phyloP scores from a whole-genome alignment of 2,888 invertebrate species.

The Eupsilia transversa region DNA sequence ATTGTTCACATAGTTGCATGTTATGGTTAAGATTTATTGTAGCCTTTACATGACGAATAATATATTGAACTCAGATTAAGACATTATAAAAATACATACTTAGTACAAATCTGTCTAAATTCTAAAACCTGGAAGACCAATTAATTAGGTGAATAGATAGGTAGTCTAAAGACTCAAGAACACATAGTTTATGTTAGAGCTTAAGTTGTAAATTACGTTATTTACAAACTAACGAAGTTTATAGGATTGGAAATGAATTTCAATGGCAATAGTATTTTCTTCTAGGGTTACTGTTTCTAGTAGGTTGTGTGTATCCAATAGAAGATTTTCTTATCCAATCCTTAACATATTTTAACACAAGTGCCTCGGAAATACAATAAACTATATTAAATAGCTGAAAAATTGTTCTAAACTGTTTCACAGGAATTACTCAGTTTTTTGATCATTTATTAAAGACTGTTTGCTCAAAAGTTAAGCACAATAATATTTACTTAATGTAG shows the following conservation, averaged over 20 bases:
- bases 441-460: conserved; percentile 18
- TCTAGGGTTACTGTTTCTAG: conserved; percentile 27
- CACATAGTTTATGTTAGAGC: conserved; percentile 7
- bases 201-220: conserved; percentile 46
- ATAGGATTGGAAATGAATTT: conserved; percentile 24
- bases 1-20: conserved; percentile 10
- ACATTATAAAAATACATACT: conserved; percentile 28
- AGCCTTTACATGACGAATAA: conserved; percentile 23
- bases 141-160: conserved; percentile 33
- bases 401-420: conserved; percentile 1
- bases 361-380: conserved; percentile 45
- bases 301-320: conserved; percentile 27
- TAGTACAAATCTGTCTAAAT: conserved; percentile 44
- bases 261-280: conserved; percentile 19
- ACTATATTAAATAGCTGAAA: conserved; percentile 12
- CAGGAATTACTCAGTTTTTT: conserved; percentile 32
- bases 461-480: conserved; percentile 58
- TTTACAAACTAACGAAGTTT: conserved; percentile 31
- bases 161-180: conserved; percentile 22
- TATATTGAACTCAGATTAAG: conserved; percentile 34
- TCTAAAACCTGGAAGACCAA: conserved; percentile 39
- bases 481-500: conserved; percentile 19
- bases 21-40: conserved; percentile 25
- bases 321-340: no score
- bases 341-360: conserved; percentile 12